phyloP scores from a whole-genome alignment of 2,888 invertebrate species.

The Gryllus longicercus region DNA sequence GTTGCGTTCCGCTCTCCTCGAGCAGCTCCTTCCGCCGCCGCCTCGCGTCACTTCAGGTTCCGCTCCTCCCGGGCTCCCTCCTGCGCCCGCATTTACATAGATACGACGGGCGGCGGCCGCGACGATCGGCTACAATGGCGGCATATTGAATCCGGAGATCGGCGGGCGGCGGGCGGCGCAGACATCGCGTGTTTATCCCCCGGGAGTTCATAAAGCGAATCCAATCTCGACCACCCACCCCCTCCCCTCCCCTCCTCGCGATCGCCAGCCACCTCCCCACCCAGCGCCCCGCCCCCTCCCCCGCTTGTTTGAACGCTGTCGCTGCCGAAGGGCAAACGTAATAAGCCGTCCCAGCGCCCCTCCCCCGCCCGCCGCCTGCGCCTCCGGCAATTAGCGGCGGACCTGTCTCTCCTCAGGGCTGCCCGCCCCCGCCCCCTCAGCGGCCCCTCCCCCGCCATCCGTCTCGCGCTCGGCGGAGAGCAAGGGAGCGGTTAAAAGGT shows the following conservation, averaged over 20 bases:
- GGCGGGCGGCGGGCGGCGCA: neutral
- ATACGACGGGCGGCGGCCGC: constrained; percentile 4
- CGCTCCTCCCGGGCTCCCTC: no score
- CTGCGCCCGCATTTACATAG: neutral
- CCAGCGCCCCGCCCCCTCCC: neutral
- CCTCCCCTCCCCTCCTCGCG: neutral
- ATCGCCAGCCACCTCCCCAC: neutral
- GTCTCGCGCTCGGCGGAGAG: no score
- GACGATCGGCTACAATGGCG: constrained; percentile 9
- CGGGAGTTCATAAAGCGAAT: constrained; percentile 10
- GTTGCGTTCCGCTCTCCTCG: no score
- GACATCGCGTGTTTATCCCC: constrained; percentile 17
- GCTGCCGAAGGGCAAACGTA: constrained; percentile 11
- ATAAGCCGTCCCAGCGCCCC: neutral
- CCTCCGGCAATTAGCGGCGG: no score
- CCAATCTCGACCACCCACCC: neutral
- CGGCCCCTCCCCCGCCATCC: no score
- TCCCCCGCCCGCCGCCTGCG: no score
- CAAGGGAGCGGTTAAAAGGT: no score
- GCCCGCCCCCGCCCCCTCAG: no score
- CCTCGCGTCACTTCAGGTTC: no score
- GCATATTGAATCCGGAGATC: constrained; percentile 17
- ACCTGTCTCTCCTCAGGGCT: no score
- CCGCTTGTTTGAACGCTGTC: neutral
- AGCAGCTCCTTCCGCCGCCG: no score